Evolutionary conservation across 2,797 vertebrate genomes (phyloP), one percentile per base, ranked within the genome.

Genomic region (Microctenopoma stevenorrisi): DNA sequence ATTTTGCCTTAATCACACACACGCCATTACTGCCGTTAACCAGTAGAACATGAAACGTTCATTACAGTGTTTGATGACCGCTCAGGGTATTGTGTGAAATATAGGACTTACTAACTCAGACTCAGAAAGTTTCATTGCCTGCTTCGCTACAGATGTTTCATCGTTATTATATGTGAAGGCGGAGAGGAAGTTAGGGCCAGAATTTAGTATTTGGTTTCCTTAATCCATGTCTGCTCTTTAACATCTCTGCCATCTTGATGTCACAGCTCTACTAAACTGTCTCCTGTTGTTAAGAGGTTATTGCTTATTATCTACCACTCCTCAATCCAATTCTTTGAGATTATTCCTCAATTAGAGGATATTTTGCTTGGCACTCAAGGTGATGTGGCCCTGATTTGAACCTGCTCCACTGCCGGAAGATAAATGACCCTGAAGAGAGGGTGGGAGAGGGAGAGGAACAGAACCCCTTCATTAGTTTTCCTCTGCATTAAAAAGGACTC

Each of bases 271-370:
- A 68, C 64, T 88, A 82, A 85, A 89, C 81, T 66, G 81, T 90
- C 81, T 88, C 73, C 72, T 79, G 84, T 82, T 81, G 71, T 90
- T 82, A 85, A 82, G 69, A 76, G 87, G 90, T 87, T 86, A 85
- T 82, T 87, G 82, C 78, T 89, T 81, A 88, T 93, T 91, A 88
- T 89, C 85, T 86, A 50, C 62, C 75, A 72, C 72, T 81, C 78
- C 69, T 63, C 57, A 22, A 86, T 85, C 79, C 85, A 89, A 73
- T 87, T 92, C 81, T 68, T 79, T 52, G 57, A 78, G 82, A 91
- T 89, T 90, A 89, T 77, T 88, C 70, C 78, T 78, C 84, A 89
- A 91, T 93, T 91, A 91, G 86, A 88, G 83, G 85, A 83, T 85
- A 83, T 87, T 86, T 74, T 5, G 46, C 63, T 71, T 81, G 74